Evolutionary conservation across 2,797 vertebrate genomes (phyloP).

Genomic region (Gymnodraco acuticeps): DNA sequence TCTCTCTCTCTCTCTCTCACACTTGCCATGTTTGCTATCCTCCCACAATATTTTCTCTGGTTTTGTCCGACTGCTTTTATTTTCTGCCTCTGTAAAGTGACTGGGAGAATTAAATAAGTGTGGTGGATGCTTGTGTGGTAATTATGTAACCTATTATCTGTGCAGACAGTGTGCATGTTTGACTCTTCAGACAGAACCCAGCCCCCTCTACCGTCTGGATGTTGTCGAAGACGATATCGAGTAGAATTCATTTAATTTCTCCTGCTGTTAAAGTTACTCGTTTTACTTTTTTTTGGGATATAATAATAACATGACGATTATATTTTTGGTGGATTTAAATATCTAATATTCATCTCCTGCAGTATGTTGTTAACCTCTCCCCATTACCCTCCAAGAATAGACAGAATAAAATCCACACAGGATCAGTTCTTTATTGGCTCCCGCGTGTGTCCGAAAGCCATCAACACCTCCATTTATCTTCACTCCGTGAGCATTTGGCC

Average conservation of each 20-base stretch:
- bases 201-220: not conserved
- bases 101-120: conserved; percentile 25
- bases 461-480: not conserved
- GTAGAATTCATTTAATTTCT: not conserved
- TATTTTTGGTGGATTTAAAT: too few relatives aligned
- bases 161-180: conserved; percentile 1
- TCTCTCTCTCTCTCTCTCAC: conserved; percentile 34
- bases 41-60: conserved; percentile 50
- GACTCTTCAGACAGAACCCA: not conserved
- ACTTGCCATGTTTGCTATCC: conserved; percentile 40
- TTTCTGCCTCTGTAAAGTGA: conserved; percentile 41
- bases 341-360: too few relatives aligned
- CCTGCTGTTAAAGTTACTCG: too few relatives aligned
- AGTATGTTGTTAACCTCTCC: too few relatives aligned
- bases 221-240: not conserved
- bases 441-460: not conserved
- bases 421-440: not conserved
- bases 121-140: conserved; percentile 8
- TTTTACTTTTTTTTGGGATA: not conserved
- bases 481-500: conserved; percentile 10
- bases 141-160: conserved; percentile 35
- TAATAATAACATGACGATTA: not conserved
- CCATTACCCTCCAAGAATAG: not conserved
- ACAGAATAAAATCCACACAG: not conserved
- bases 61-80: conserved; percentile 38